These are phyloP conservation scores for Automeris io DNA, from an alignment of 2,888 invertebrate species.

Conservation along the genomic window DNA sequence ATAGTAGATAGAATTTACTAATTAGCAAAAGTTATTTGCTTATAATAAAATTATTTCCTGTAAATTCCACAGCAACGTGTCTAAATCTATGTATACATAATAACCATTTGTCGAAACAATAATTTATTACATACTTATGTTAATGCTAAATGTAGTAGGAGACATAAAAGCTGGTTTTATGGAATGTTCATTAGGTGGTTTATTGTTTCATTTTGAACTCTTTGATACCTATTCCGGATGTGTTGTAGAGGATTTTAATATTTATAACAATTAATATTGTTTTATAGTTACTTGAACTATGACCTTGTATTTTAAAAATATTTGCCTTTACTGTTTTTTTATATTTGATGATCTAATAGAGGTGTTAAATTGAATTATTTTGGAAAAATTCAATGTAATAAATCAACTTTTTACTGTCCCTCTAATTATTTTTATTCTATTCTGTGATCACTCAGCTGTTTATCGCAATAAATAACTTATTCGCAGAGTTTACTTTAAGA, in stretches of 20 bases:
- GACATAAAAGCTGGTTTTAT: constrained; percentile 53
- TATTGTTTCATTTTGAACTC: constrained; percentile 57
- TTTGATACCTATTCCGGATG: constrained; percentile 24
- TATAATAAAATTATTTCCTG: constrained; percentile 49
- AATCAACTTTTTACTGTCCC: too few relatives aligned
- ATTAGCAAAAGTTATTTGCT: constrained; percentile 36
- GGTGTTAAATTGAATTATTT: too few relatives aligned
- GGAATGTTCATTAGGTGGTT: constrained; percentile 61
- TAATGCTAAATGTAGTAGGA: constrained; percentile 56
- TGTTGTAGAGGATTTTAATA: constrained; percentile 8
- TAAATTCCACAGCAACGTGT: constrained; percentile 46
- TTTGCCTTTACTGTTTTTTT: too few relatives aligned
- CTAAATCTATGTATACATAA: constrained; percentile 41
- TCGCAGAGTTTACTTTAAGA: too few relatives aligned
- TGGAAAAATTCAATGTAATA: too few relatives aligned
- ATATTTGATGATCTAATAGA: too few relatives aligned
- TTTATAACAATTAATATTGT: constrained; percentile 9
- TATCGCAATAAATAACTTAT: too few relatives aligned
- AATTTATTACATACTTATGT: constrained; percentile 63
- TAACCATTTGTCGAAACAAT: constrained; percentile 68
- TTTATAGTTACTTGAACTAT: constrained; percentile 2
- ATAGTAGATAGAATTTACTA: not conserved
- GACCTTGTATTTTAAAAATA: too few relatives aligned
- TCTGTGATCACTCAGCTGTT: too few relatives aligned
- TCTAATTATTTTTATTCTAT: too few relatives aligned